Conservation (phyloP, 1,140 invertebrate genomes). For the Saccostrea glomerata region DNA sequence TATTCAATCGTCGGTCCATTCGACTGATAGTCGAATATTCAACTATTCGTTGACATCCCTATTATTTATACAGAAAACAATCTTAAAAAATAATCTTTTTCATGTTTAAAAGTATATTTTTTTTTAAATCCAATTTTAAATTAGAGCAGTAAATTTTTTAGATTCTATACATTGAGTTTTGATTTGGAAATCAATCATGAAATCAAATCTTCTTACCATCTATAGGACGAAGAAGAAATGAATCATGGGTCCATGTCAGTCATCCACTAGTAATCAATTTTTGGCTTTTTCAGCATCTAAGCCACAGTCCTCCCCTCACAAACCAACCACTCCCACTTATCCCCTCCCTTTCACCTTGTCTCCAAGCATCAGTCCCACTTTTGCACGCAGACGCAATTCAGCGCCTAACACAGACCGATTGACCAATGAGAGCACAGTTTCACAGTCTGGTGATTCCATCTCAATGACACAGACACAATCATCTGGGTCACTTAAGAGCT, state of each 20-base stretch:
- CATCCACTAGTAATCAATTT: slow-evolving; percentile 10
- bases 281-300: not conserved
- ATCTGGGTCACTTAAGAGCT: slow-evolving; percentile 54
- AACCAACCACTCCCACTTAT: slow-evolving; percentile 3
- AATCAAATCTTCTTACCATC: not conserved
- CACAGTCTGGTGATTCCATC: not conserved
- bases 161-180: too few species aligned
- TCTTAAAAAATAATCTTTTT: too few species aligned
- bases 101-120: too few species aligned
- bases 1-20: too few species aligned
- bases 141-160: too few species aligned
- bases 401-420: slow-evolving; percentile 57
- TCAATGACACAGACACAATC: slow-evolving; percentile 62
- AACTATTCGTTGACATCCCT: too few species aligned
- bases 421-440: not conserved
- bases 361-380: slow-evolving; percentile 41
- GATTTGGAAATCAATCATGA: not conserved
- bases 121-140: too few species aligned
- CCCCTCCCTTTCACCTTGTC: slow-evolving; percentile 10
- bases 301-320: slow-evolving; percentile 13
- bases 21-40: too few species aligned
- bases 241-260: not conserved
- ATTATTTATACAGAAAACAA: too few species aligned
- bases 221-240: slow-evolving; percentile 13
- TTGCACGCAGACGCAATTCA: slow-evolving; percentile 59